These are phyloP conservation scores for Scaeva pyrastri DNA, from an alignment of 2,888 invertebrate genomes.

Conservation along the genomic window DNA sequence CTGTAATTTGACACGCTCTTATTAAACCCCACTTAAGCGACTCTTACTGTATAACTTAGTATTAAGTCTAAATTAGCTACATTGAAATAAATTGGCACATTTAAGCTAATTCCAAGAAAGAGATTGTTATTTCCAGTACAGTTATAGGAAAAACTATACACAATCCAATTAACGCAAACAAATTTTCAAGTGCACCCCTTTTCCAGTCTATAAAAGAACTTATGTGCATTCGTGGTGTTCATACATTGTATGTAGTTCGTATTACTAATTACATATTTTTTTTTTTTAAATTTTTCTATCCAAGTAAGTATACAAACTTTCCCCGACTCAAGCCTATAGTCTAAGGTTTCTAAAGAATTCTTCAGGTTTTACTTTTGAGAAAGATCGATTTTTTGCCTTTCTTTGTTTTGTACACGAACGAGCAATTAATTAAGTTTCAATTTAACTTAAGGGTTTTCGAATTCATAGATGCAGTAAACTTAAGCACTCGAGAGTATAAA, in stretches of 20 bases:
- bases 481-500: not conserved
- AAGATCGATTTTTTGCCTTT: not conserved
- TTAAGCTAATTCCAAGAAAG: conserved; percentile 21
- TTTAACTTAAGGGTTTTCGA: not conserved
- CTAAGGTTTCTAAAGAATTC: not conserved
- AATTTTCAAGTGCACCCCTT: conserved; percentile 36
- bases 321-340: no score
- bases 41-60: not conserved
- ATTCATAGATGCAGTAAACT: not conserved
- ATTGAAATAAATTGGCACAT: conserved; percentile 9
- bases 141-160: not conserved
- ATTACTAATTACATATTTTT: conserved; percentile 22
- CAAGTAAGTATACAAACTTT: not conserved
- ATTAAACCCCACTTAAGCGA: not conserved
- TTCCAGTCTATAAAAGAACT: no score
- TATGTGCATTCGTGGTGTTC: no score
- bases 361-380: not conserved
- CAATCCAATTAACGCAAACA: conserved; percentile 51
- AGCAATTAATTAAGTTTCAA: not conserved
- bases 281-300: not conserved
- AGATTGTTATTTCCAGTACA: conserved; percentile 2
- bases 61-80: not conserved
- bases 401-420: not conserved
- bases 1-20: no score
- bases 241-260: no score